Evolutionary conservation across 2,797 vertebrate species (phyloP).

Genomic region (Onychomys leucogaster): DNA sequence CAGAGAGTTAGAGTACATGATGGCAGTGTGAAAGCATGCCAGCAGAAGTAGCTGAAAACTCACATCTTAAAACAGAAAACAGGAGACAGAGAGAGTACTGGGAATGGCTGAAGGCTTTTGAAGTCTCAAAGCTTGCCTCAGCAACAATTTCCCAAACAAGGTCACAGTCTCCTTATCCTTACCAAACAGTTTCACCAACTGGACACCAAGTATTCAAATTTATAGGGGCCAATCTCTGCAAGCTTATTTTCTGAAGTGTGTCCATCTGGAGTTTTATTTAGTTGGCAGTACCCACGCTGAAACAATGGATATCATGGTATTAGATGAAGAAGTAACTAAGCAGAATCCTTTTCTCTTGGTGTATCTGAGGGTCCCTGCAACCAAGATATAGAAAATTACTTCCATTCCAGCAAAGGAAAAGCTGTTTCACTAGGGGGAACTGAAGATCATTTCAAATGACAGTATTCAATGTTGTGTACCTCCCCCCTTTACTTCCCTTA

Average conservation of each 20-base stretch:
- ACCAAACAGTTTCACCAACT: neutral
- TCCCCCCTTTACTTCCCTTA: neutral
- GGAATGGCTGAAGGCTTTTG: neutral
- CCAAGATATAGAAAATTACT: neutral
- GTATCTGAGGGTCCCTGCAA: neutral
- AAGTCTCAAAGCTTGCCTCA: neutral
- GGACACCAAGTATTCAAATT: neutral
- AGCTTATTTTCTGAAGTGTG: neutral
- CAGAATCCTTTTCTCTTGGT: neutral
- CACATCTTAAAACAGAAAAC: neutral
- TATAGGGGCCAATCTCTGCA: neutral
- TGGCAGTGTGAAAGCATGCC: neutral
- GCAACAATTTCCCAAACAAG: neutral
- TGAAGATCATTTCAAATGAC: neutral
- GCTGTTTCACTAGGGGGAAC: neutral
- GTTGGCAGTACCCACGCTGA: neutral
- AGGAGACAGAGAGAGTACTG: neutral
- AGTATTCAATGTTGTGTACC: neutral
- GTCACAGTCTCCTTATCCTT: neutral
- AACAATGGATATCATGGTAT: slow-evolving; percentile 31
- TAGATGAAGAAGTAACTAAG: neutral
- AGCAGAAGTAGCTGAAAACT: neutral
- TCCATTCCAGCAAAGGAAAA: slow-evolving; percentile 1
- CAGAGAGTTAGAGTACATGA: neutral
- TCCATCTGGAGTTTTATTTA: neutral